Percentiles rank a stretch among this genome's conserved stretches.
Evolutionary conservation across 2,888 invertebrate genomes (phyloP).

Genomic region (Agonopterix arenella): DNA sequence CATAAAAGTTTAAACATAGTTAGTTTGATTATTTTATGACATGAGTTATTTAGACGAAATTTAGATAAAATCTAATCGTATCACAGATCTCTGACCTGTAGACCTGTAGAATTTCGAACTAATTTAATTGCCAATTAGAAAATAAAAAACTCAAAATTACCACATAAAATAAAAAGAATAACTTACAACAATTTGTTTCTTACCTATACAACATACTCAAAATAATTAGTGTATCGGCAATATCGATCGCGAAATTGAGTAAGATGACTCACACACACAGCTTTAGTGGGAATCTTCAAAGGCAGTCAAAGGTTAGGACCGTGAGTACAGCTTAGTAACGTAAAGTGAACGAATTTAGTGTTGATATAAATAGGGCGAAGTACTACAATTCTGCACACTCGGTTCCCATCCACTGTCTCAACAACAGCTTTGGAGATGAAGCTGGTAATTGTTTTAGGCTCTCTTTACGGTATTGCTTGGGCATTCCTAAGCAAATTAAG

Average conservation of each 20-base stretch:
- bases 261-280: constrained; percentile 33
- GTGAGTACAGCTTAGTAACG: constrained; percentile 44
- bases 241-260: constrained; percentile 56
- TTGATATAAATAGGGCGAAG: constrained; percentile 66
- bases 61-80: no score
- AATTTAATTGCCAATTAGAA: no score
- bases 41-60: no score
- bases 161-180: neutral
- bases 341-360: constrained; percentile 60
- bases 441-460: constrained; percentile 50
- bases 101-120: no score
- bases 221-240: constrained; percentile 61
- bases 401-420: constrained; percentile 36
- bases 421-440: constrained; percentile 64
- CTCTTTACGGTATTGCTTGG: neutral
- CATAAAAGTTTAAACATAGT: no score
- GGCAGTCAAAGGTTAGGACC: constrained; percentile 67
- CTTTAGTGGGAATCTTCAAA: constrained; percentile 22
- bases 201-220: constrained; percentile 5
- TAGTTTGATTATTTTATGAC: no score
- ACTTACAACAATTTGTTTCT: neutral
- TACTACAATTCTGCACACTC: constrained; percentile 45
- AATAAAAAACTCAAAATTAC: no score
- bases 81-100: no score
- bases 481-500: no score